Percentiles rank a stretch among this genome's conserved stretches.
These are phyloP conservation scores for Baryphthengus martii DNA, from an alignment of 2,113 vertebrate genomes.

Conservation along the genomic window DNA sequence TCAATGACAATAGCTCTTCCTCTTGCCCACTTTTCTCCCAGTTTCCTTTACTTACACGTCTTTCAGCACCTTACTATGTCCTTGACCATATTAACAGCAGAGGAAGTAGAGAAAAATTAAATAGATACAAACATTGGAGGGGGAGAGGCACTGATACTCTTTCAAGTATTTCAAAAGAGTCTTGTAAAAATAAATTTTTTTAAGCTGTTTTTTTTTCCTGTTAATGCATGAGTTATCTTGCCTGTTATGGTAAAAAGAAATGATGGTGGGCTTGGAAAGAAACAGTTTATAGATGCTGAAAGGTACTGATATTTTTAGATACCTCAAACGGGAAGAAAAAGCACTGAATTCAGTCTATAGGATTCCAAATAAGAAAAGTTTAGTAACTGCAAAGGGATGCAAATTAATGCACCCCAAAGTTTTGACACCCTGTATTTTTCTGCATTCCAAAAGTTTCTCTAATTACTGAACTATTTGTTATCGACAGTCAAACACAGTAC, in stretches of 20 bases:
- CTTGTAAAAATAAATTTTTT: neutral
- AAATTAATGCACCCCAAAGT: neutral
- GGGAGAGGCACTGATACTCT: too few relatives aligned
- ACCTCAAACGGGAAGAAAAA: neutral
- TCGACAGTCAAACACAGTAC: neutral
- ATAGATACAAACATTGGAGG: neutral
- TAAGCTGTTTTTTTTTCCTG: neutral
- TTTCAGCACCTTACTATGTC: neutral
- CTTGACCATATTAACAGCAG: neutral
- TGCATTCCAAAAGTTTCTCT: neutral
- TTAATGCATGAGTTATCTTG: neutral
- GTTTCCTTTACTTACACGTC: neutral
- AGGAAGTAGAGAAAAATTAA: neutral
- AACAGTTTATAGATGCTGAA: neutral
- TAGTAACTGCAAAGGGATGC: neutral
- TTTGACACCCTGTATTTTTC: neutral
- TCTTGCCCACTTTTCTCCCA: neutral
- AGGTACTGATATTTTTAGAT: neutral
- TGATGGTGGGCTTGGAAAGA: neutral
- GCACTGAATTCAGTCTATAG: neutral
- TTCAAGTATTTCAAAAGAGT: neutral
- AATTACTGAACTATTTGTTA: neutral
- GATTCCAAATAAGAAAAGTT: neutral
- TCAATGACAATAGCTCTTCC: neutral
- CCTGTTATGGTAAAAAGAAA: neutral